phyloP scores from a whole-genome alignment of 2,888 invertebrate genomes.

The Hyposoter didymator region DNA sequence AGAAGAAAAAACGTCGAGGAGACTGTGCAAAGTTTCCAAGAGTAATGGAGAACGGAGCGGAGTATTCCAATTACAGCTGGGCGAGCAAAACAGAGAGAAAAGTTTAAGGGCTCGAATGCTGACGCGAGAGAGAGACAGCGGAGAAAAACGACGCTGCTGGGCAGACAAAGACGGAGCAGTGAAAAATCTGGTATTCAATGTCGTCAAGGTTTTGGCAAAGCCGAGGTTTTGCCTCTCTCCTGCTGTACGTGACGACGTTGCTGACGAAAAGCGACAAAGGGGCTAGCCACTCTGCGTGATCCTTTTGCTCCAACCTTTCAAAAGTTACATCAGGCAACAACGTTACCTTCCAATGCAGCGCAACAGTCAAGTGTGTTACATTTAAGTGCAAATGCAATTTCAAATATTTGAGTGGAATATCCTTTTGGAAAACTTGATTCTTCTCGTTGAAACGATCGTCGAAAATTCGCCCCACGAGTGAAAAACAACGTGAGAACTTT shows the following conservation, averaged over 20 bases:
- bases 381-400: neutral
- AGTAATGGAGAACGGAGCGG: conserved; percentile 28
- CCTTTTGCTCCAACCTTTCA: conserved; percentile 33
- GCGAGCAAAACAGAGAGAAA: conserved; percentile 38
- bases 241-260: conserved; percentile 54
- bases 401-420: neutral
- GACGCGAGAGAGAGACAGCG: conserved; percentile 10
- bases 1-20: conserved; percentile 32
- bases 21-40: conserved; percentile 42
- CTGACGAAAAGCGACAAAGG: conserved; percentile 57
- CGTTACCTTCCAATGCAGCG: neutral
- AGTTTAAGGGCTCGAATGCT: conserved; percentile 22
- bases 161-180: conserved; percentile 34
- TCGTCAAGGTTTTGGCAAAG: conserved; percentile 43
- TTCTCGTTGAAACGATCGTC: neutral
- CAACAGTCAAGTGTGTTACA: neutral
- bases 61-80: conserved; percentile 58
- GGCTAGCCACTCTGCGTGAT: conserved; percentile 22
- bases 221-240: conserved; percentile 30
- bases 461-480: neutral
- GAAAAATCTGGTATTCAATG: conserved; percentile 62
- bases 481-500: neutral
- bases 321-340: conserved; percentile 30
- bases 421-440: neutral
- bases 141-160: neutral